These are phyloP conservation scores for Characodon lateralis DNA, from an alignment of 2,797 vertebrate genomes.

Conservation along the genomic window DNA sequence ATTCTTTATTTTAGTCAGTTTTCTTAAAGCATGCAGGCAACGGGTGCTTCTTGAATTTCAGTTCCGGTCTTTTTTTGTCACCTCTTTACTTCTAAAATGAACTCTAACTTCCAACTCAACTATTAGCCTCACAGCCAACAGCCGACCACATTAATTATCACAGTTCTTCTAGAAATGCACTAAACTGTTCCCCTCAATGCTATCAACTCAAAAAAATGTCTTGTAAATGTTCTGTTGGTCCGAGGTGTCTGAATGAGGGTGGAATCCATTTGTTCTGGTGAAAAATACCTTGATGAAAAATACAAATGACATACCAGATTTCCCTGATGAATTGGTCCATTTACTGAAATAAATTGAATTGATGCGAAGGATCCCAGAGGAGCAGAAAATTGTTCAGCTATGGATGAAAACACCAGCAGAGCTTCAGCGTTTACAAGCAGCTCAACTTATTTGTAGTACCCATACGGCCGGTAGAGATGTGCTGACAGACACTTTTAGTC, in stretches of 20 bases:
- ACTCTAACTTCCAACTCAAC: conserved; percentile 18
- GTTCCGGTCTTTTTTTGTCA: conserved; percentile 8
- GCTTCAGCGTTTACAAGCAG: conserved; percentile 53
- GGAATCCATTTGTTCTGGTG: conserved; percentile 61
- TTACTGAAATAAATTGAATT: conserved; percentile 82
- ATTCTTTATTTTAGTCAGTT: conserved; percentile 29
- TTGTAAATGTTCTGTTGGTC: conserved; percentile 39
- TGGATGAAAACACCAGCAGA: conserved; percentile 65
- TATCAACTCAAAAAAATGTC: conserved; percentile 26
- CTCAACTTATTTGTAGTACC: conserved; percentile 66
- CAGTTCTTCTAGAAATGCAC: conserved; percentile 13
- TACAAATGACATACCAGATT: conserved; percentile 71
- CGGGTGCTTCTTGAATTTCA: background rate
- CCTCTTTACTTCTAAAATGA: conserved; percentile 14
- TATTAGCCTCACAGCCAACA: conserved; percentile 46
- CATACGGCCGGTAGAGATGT: conserved; percentile 64
- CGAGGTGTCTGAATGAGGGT: conserved; percentile 49
- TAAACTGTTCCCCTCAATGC: conserved; percentile 2
- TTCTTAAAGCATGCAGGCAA: background rate
- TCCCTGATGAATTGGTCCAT: conserved; percentile 78
- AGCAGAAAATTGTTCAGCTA: conserved; percentile 74
- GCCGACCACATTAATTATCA: conserved; percentile 30
- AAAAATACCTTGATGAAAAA: conserved; percentile 69
- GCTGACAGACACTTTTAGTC: conserved; percentile 68
- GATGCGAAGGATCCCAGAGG: conserved; percentile 76